These are phyloP conservation scores for Physella acuta DNA, from an alignment of 1,140 invertebrate species.

Conservation along the genomic window DNA sequence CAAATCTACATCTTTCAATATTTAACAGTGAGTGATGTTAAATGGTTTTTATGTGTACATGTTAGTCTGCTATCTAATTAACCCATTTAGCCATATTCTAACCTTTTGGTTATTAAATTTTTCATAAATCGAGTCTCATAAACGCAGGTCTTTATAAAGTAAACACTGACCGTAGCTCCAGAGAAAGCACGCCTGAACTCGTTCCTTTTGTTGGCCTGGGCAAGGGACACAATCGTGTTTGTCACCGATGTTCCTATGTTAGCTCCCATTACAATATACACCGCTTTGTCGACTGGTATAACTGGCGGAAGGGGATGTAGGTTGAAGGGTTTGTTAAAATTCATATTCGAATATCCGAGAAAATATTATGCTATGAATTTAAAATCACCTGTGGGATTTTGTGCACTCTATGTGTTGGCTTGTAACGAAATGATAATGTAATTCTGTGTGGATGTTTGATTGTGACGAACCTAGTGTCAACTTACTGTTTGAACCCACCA, in stretches of 20 bases:
- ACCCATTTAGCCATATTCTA: not conserved
- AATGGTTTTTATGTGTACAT: not conserved
- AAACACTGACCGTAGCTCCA: constrained; percentile 61
- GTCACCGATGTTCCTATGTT: constrained; percentile 69
- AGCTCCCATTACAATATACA: constrained; percentile 68
- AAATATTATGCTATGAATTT: not conserved
- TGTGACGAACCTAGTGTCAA: not conserved
- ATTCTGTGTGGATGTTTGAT: not conserved
- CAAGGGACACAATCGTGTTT: constrained; percentile 66
- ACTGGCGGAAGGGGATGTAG: constrained; percentile 30
- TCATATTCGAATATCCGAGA: not conserved
- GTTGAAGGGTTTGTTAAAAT: not conserved
- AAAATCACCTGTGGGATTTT: not conserved
- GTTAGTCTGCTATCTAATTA: not conserved
- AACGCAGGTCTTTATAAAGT: not conserved
- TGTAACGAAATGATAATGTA: not conserved
- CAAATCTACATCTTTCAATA: not conserved
- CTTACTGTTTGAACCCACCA: not conserved
- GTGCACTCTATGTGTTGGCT: not conserved
- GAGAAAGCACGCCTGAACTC: constrained; percentile 66
- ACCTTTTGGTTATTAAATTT: not conserved
- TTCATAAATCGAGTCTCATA: not conserved
- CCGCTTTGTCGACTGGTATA: constrained; percentile 62
- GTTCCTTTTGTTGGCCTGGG: constrained; percentile 53
- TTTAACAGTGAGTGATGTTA: not conserved